Evolutionary conservation across 2,888 invertebrate species (phyloP), one percentile per base, ranked within the genome.

Genomic region (Yponomeuta cagnagella): DNA sequence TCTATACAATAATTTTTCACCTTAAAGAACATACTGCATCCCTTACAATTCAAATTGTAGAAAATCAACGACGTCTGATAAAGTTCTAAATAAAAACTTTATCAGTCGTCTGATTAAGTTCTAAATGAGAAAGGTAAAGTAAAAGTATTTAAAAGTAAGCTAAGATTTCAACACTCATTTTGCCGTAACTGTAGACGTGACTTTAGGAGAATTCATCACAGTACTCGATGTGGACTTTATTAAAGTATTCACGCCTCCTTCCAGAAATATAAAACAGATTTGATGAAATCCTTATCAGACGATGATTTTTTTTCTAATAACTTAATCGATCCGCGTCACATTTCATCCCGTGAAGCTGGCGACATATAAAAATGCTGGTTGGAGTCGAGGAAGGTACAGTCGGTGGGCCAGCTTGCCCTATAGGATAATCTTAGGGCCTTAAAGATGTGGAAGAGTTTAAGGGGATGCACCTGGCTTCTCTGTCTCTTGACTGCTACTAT

Each of bases 251-350:
- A 67, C 37, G 58, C 70, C 58, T 37, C 66, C 70, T 69, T 63
- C 58, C 6, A 63, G 43, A 68, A 12, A 68, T 37, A 63, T 52
- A 82, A 82, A 76, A 58, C 0, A 58, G 52, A 77, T 73, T 74
- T 74, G 75, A 76, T 76, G 75, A 79, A 76, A 73, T 76, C 72
- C 78, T 80, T 79, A 79, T 78, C 76, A 75, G 79, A 79, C 15
- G 52, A 58, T 58, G 52, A 58, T 80, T 77, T 75, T 70, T 74
- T 77, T 69, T 81, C 85, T 84, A 86, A 87, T 86, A 86, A 80
- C 72, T 74, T 70, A 88, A 90, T 89, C 79, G 83, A 90, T 90
- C 88, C 15, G 74, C 12, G 64, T 78, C 75, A 79, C 77, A 58
- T 83, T 77, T 89, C 79, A 84, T 81, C 76, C 84, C 87, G 87